These are phyloP conservation scores for Blennius ocellaris DNA, from an alignment of 2,113 vertebrate species.

Conservation along the genomic window DNA sequence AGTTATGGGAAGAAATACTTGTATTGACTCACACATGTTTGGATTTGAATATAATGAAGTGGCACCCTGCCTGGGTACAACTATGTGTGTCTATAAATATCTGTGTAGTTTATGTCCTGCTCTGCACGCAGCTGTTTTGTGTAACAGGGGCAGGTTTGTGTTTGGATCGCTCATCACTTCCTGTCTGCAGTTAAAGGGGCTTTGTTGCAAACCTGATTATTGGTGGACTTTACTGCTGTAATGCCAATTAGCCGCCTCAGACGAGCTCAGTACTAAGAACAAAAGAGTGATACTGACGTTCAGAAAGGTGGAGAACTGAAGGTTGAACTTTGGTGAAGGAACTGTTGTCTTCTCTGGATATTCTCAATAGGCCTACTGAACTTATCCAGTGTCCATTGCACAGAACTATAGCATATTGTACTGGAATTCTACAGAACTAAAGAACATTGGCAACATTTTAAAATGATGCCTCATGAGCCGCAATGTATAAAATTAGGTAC, in stretches of 20 bases:
- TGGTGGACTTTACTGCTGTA: constrained; percentile 38
- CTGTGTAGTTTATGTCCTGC: constrained; percentile 50
- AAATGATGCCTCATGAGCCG: too few relatives aligned
- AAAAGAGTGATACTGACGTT: constrained; percentile 1
- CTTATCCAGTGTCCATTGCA: too few relatives aligned
- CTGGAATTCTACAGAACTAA: too few relatives aligned
- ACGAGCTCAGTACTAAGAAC: constrained; percentile 24
- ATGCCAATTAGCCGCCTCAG: constrained; percentile 46
- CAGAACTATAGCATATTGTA: too few relatives aligned
- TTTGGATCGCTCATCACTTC: constrained; percentile 59
- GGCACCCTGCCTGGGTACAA: constrained; percentile 63
- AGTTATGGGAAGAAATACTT: too few relatives aligned
- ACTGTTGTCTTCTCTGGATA: background rate
- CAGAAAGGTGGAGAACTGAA: constrained; percentile 6
- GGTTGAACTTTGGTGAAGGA: background rate
- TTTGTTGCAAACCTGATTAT: constrained; percentile 62
- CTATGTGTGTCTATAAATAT: constrained; percentile 74
- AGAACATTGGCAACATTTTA: too few relatives aligned
- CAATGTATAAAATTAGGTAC: too few relatives aligned
- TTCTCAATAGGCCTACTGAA: background rate
- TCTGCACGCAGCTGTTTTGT: constrained; percentile 58
- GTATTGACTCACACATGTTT: too few relatives aligned
- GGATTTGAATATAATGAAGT: constrained; percentile 34
- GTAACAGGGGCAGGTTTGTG: constrained; percentile 64
- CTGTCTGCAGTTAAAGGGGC: constrained; percentile 59